Base-by-base conservation (phyloP, 2,113 vertebrate species). In the Synchiropus splendidus region DNA sequence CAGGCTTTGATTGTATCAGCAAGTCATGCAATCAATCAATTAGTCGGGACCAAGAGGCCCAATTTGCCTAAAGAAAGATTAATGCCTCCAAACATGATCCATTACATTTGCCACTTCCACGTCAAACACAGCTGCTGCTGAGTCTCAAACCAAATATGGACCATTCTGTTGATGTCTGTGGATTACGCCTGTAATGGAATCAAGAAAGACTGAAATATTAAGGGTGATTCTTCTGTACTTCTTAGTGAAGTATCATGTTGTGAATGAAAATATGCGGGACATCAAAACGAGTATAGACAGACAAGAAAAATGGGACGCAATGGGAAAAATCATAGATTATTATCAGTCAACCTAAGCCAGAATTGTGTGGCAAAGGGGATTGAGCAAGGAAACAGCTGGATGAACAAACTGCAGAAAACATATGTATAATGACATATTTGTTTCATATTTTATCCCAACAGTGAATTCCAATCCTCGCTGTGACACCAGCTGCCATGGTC, bases 21-120 rank as follows among this genome's bases (percentile, higher is more conserved):
- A 69, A 78, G 61, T 77, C 70, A 49, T 11, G 54, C 58, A 15
- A 81, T 82, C 80, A 76, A 76, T 85, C 78, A 83, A 81, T 78
- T 77, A 79, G 69, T 53, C 44, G 5, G 56, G 69, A 65, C 57
- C 73, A 59, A 12, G 64, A 60, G 6, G 71, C 65, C 70, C 69
- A 67, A 70, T 74, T 77, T 83, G 68, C 72, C 54, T 73, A 77
- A 73, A 77, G 78, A 80, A 81, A 81, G 78, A 84, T 78, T 65
- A 77, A 84, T 75, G 79, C 52, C 51, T 51, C 61, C 52, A 11
- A 51, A 36, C 63, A 73, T 74, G 72, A 78, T 83, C 74, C 72
- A 67, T 76, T 74, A 40, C 55, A 52, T 56, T 68, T 70, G 77
- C 74, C 54, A 58, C 71, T 77, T 79, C 70, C 68, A 74, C 77